Percentiles rank a stretch among this genome's conserved stretches.
Conservation (phyloP, 2,888 invertebrate genomes). For the Agonum fuliginosum region DNA sequence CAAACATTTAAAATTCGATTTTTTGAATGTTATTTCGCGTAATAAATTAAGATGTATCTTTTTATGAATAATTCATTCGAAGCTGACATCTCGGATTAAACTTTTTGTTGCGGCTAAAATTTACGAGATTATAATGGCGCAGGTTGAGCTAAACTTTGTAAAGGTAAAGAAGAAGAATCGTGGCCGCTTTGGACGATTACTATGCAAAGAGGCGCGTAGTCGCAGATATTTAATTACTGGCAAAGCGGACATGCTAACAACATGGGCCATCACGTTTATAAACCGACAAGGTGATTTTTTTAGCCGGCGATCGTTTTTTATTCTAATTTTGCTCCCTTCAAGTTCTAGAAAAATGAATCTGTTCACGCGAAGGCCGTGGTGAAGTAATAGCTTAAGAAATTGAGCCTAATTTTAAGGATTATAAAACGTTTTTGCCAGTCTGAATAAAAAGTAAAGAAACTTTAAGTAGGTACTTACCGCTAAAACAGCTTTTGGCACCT, state of each 20-base stretch:
- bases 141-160: conserved; percentile 32
- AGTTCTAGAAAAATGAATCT: not conserved
- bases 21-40: conserved; percentile 40
- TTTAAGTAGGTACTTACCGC: not conserved
- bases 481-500: not conserved
- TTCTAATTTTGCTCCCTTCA: not conserved
- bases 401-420: not conserved
- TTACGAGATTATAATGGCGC: conserved; percentile 48
- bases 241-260: not conserved
- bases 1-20: conserved; percentile 35
- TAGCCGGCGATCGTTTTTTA: not conserved
- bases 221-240: conserved; percentile 38
- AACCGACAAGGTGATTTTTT: not conserved
- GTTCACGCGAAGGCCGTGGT: conserved; percentile 3
- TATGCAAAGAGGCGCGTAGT: conserved; percentile 28
- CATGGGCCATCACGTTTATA: not conserved
- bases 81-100: conserved; percentile 47
- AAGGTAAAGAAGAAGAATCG: conserved; percentile 44
- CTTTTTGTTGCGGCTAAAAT: conserved; percentile 46
- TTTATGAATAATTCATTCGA: conserved; percentile 51
- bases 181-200: not conserved
- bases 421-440: too few species aligned
- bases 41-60: conserved; percentile 51
- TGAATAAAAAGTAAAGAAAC: not conserved
- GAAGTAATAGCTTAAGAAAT: not conserved